These are phyloP conservation scores for Uromys caudimaculatus DNA, from an alignment of 2,797 vertebrate species.

Conservation along the genomic window DNA sequence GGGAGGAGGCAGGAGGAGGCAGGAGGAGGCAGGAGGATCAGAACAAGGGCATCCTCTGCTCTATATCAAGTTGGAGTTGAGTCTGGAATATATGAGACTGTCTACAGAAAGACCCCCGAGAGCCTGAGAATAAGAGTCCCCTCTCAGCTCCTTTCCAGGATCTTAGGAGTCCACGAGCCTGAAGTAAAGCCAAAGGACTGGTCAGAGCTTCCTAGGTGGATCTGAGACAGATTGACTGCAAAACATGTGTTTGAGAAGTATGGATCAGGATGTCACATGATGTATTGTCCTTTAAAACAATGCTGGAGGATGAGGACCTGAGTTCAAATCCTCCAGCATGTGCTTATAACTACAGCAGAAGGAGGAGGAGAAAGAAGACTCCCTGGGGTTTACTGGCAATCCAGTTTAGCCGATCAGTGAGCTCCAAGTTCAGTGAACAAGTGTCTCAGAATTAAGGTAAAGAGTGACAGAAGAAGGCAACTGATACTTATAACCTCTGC, in stretches of 20 bases:
- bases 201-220: neutral
- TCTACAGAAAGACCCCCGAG: neutral
- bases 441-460: neutral
- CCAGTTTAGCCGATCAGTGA: neutral
- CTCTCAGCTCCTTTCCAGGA: neutral
- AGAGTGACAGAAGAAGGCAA: neutral
- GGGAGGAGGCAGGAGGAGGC: neutral
- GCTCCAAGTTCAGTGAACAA: neutral
- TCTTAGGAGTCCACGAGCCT: neutral
- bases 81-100: neutral
- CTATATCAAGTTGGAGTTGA: neutral
- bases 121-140: neutral
- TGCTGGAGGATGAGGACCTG: neutral
- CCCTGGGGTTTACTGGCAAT: neutral
- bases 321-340: neutral
- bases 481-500: neutral
- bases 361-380: neutral
- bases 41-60: neutral
- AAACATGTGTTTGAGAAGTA: slow-evolving; percentile 30
- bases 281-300: neutral
- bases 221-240: neutral
- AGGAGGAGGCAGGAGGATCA: neutral
- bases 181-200: neutral
- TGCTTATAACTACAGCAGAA: neutral
- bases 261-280: neutral